Percentiles rank a stretch among this genome's conserved stretches.
These are phyloP conservation scores for Pharmacophagus antenor DNA, from an alignment of 2,888 invertebrate genomes.

Conservation along the genomic window DNA sequence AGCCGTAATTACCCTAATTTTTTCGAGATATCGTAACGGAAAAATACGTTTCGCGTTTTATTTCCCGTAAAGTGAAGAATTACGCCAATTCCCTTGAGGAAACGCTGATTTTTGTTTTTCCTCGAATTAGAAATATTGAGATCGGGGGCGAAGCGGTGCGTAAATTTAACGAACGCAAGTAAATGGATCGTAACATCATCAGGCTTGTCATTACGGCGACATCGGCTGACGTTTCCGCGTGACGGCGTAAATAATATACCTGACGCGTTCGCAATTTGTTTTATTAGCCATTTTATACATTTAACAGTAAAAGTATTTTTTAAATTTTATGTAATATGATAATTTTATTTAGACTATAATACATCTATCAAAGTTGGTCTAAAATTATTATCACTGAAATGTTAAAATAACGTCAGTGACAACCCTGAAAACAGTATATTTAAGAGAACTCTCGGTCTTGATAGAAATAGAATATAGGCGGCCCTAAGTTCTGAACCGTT, in stretches of 20 bases:
- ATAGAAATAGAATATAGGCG: too few relatives aligned
- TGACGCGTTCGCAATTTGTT: slow-evolving; percentile 7
- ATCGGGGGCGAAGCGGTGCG: slow-evolving; percentile 31
- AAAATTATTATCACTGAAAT: too few relatives aligned
- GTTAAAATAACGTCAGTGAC: too few relatives aligned
- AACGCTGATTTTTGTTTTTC: slow-evolving; percentile 33
- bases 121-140: slow-evolving; percentile 36
- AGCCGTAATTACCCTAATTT: slow-evolving; percentile 21
- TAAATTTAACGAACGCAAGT: slow-evolving; percentile 29
- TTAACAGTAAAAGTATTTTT: too few relatives aligned
- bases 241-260: slow-evolving; percentile 27
- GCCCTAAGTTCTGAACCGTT: too few relatives aligned
- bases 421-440: too few relatives aligned
- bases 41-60: slow-evolving; percentile 23
- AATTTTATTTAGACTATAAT: too few relatives aligned
- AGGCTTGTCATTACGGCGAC: slow-evolving; percentile 29
- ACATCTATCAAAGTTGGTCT: too few relatives aligned
- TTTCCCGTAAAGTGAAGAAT: slow-evolving; percentile 20
- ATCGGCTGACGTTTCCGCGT: slow-evolving; percentile 18
- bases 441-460: too few relatives aligned
- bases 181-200: slow-evolving; percentile 31
- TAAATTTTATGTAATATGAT: too few relatives aligned
- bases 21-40: slow-evolving; percentile 16
- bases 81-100: slow-evolving; percentile 26
- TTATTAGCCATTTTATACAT: too few relatives aligned